Evolutionary conservation across 2,888 invertebrate genomes (phyloP), one percentile per base, ranked within the genome.

Genomic region (Zygaena filipendulae): DNA sequence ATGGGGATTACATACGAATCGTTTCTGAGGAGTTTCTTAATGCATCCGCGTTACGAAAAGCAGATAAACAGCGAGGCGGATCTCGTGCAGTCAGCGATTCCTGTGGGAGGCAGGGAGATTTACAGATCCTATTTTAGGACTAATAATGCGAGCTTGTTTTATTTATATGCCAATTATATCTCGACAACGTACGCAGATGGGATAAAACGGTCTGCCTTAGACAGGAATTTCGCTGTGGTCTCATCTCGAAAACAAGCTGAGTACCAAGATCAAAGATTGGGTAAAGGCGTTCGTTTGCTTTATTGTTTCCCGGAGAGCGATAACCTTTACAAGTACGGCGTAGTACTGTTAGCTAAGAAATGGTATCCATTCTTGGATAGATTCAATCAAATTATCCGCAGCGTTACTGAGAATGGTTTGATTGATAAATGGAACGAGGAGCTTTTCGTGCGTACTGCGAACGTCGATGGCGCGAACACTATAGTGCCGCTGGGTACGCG

Each of bases 1-100:
- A 67, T 81, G 61, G 63, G 64, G 36, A 77, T 80, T 45, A 69
- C 74, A 22, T 81, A 80, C 52, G 77, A 71, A 52, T 79, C 81
- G 41, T 74, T 79, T 47, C 62, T 81, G 33, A 63, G 80, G 52
- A 77, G 63, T 51, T 81, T 77, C 53, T 47, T 81, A 59, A 79
- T 81, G 68, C 75, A 81, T 40, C 80, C 81, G 37, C 61, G 79
- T 50, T 80, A 66, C 47, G 74, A 71, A 47, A 79, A 69, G 53
- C 81, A 81, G 63, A 75, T 80, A 60, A 64, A 64, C 39, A 67
- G 49, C 35, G 72, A 72, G 49, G 42, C 53, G 36, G 75, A 77
- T 58, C 59, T 81, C 42, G 67, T 79, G 47, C 56, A 55, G 52
- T 74, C 69, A 36, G 47, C 59, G 39, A 67, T 79, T 45, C 59